Percentiles rank a stretch among this genome's conserved stretches.
Evolutionary conservation across 2,113 vertebrate genomes (phyloP).

Genomic region (Mixornis gularis): DNA sequence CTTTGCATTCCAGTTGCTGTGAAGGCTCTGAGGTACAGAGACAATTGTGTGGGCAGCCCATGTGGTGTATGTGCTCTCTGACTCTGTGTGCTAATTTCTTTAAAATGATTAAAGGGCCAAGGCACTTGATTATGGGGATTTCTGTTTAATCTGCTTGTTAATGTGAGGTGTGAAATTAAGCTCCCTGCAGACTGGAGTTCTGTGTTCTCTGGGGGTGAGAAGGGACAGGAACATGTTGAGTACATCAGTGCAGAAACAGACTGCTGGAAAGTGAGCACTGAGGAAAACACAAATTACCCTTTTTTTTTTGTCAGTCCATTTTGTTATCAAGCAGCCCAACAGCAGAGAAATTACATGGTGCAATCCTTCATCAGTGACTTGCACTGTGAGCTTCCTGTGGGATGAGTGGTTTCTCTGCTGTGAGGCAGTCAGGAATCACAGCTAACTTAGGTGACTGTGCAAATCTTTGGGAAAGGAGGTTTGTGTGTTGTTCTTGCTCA

Average conservation of each 20-base stretch:
- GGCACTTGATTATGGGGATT: background rate
- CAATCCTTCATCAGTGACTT: background rate
- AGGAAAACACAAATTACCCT: background rate
- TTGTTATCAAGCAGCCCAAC: background rate
- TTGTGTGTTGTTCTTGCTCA: rapidly evolving
- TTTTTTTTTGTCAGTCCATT: background rate
- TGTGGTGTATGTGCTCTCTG: background rate
- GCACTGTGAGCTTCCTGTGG: background rate
- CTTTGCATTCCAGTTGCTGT: background rate
- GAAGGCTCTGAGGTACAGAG: background rate
- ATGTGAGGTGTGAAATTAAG: background rate
- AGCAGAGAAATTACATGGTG: background rate
- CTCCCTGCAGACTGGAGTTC: background rate
- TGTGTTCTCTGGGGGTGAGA: background rate
- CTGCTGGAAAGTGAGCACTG: background rate
- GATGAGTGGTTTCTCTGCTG: rapidly evolving
- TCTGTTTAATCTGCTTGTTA: background rate
- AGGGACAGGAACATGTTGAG: background rate
- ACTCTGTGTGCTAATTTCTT: background rate
- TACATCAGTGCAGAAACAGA: background rate
- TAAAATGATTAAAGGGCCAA: background rate
- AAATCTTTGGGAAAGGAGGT: background rate
- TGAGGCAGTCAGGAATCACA: background rate
- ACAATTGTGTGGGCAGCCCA: background rate
- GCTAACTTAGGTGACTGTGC: background rate